Evolutionary conservation across 2,113 vertebrate species (phyloP).

Genomic region (human): DNA sequence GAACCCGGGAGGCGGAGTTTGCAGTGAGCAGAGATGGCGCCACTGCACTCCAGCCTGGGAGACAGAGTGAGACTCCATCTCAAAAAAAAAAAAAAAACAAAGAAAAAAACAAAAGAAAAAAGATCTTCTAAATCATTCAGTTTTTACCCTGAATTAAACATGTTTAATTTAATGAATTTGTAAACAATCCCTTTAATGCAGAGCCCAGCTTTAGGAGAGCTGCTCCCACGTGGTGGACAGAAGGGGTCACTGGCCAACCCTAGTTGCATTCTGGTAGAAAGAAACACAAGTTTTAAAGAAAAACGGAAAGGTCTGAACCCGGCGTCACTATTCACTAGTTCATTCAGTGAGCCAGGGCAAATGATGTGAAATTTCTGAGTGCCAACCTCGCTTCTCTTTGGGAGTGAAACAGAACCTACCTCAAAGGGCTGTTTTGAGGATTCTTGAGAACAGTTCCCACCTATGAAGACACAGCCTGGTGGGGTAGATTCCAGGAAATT

Average conservation of each 20-base stretch:
- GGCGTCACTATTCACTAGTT: background rate
- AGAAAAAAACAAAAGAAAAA: background rate
- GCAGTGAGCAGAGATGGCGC: too few species aligned
- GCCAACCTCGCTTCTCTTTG: background rate
- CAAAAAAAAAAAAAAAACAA: too few species aligned
- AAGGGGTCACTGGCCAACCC: background rate
- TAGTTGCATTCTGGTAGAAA: background rate
- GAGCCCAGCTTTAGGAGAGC: background rate
- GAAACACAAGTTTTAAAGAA: background rate
- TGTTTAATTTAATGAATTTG: background rate
- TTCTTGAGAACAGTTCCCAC: background rate
- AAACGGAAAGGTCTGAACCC: background rate
- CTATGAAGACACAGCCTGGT: background rate
- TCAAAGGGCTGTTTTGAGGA: background rate
- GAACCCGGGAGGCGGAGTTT: too few species aligned
- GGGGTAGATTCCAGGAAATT: background rate
- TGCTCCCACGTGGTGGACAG: background rate
- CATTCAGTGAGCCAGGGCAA: background rate
- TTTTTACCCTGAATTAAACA: constrained; percentile 9
- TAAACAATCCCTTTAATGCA: background rate
- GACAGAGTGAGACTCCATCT: too few species aligned
- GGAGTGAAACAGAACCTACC: background rate
- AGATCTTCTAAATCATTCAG: background rate
- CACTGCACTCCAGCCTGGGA: too few species aligned
- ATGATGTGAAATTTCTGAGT: background rate